Evolutionary conservation across 2,888 invertebrate genomes (phyloP).

Genomic region (Stenchaetothrips biformis): DNA sequence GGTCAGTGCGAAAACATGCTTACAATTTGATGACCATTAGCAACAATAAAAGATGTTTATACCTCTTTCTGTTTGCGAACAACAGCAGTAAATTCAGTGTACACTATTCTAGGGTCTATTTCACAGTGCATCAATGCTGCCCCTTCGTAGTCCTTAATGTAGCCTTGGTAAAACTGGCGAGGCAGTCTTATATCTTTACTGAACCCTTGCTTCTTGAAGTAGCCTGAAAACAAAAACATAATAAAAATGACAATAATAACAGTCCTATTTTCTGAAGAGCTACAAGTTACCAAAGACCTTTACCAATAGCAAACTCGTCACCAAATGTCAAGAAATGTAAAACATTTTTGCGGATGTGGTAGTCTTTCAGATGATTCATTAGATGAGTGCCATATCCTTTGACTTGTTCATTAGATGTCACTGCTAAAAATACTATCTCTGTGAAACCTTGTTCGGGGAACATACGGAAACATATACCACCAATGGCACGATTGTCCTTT

Average conservation of each 20-base stretch:
- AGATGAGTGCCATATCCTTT: constrained; percentile 97
- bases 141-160: constrained; percentile 97
- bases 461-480: constrained; percentile 95
- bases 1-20: background rate
- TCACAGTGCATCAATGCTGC: constrained; percentile 99
- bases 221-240: constrained; percentile 50
- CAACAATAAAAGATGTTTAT: constrained; percentile 35
- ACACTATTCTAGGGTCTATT: constrained; percentile 85
- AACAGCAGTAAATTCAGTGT: constrained; percentile 68
- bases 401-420: constrained; percentile 92
- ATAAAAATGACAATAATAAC: background rate
- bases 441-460: constrained; percentile 94
- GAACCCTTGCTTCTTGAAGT: constrained; percentile 94
- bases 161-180: constrained; percentile 76
- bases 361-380: constrained; percentile 98
- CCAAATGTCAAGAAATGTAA: constrained; percentile 94
- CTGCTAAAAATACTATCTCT: constrained; percentile 97
- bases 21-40: background rate
- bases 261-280: background rate
- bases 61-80: constrained; percentile 88
- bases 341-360: constrained; percentile 85
- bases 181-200: constrained; percentile 89
- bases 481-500: constrained; percentile 88
- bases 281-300: constrained; percentile 36
- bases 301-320: constrained; percentile 93